Evolutionary conservation across 2,888 invertebrate species (phyloP).

Genomic region (Chymomyza caudatula): DNA sequence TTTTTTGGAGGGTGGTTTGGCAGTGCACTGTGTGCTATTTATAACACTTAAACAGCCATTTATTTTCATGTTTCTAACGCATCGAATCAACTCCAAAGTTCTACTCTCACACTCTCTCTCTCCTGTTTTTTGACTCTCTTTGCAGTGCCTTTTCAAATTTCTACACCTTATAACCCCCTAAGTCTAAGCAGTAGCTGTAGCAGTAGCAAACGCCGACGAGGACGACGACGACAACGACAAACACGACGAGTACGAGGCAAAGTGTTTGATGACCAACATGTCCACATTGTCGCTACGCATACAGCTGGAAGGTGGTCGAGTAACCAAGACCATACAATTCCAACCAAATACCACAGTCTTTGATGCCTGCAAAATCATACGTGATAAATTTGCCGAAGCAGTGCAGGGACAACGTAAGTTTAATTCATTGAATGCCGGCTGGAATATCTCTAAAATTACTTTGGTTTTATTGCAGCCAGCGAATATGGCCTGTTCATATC

Average conservation of each 20-base stretch:
- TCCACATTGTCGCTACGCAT: constrained; percentile 87
- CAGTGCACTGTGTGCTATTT: constrained; percentile 38
- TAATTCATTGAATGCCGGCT: not conserved
- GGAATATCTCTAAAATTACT: constrained; percentile 3
- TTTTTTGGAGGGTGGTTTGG: constrained; percentile 22
- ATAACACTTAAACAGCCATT: constrained; percentile 48
- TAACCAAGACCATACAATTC: constrained; percentile 98
- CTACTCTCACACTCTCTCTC: constrained; percentile 1
- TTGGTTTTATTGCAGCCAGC: constrained; percentile 82
- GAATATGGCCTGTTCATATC: constrained; percentile 98
- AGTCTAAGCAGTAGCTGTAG: constrained; percentile 42
- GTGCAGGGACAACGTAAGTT: constrained; percentile 92
- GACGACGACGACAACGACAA: constrained; percentile 9
- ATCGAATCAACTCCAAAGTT: constrained; percentile 6
- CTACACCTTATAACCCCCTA: constrained; percentile 49
- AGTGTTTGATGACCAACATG: constrained; percentile 58
- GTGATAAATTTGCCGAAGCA: constrained; percentile 96
- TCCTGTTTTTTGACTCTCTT: constrained; percentile 23
- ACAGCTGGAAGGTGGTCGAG: constrained; percentile 90
- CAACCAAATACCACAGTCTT: constrained; percentile 96
- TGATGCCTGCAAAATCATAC: constrained; percentile 96
- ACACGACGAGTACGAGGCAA: constrained; percentile 23
- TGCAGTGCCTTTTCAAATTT: constrained; percentile 73
- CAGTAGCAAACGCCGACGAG: constrained; percentile 11
- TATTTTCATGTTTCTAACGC: constrained; percentile 43